These are phyloP conservation scores for Ursus arctos DNA, from an alignment of 2,113 vertebrate species.

Conservation along the genomic window DNA sequence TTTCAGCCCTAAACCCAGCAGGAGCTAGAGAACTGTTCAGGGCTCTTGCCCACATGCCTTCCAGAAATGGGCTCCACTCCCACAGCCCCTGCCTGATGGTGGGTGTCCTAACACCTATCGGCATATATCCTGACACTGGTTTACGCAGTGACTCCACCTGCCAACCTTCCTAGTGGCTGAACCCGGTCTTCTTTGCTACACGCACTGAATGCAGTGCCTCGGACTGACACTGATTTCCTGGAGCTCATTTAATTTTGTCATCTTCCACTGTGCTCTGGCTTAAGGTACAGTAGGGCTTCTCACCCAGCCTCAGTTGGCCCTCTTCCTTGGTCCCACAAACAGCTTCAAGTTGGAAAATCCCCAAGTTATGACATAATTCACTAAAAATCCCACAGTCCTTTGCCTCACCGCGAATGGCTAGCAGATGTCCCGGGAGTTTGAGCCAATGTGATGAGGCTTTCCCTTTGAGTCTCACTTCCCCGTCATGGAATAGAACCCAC, in stretches of 20 bases:
- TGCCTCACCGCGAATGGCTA: not conserved
- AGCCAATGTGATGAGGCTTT: not conserved
- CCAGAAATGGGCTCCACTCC: not conserved
- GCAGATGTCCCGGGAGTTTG: not conserved
- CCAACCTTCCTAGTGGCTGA: not conserved
- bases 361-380: not conserved
- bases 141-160: not conserved
- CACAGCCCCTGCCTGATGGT: not conserved
- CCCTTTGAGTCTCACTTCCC: not conserved
- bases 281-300: not conserved
- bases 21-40: not conserved
- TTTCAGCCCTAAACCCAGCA: not conserved
- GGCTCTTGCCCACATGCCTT: rapidly evolving
- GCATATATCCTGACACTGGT: not conserved
- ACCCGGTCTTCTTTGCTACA: not conserved
- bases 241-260: not conserved
- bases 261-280: not conserved
- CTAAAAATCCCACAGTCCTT: not conserved
- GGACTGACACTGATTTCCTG: not conserved
- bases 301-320: not conserved
- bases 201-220: not conserved
- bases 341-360: not conserved
- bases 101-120: too few species aligned
- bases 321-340: not conserved
- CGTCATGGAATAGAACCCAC: not conserved